A percentile compares a stretch with the other conserved stretches of the same genome.
Evolutionary conservation across 2,888 invertebrate species (phyloP).

Genomic region (Caenorhabditis afra): DNA sequence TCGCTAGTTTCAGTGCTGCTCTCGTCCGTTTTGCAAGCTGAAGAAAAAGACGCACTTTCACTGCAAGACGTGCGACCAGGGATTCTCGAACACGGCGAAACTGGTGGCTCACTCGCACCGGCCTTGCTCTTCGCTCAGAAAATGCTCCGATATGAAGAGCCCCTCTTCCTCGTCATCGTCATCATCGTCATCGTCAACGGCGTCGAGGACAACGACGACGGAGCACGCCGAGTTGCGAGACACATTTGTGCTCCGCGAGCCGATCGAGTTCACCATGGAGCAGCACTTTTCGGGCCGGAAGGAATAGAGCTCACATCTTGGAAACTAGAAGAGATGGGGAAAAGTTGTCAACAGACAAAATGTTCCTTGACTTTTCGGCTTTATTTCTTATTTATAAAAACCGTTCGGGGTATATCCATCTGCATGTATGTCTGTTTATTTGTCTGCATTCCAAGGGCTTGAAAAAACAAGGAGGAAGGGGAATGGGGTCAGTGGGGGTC

Average conservation of each 20-base stretch:
- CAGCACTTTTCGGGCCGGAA: conserved; percentile 35
- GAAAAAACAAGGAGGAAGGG: too few species aligned
- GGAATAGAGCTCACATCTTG: background rate
- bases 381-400: too few species aligned
- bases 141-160: background rate
- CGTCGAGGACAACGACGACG: background rate
- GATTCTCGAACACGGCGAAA: conserved; percentile 63
- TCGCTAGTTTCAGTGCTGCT: conserved; percentile 57
- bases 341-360: too few species aligned
- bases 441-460: too few species aligned
- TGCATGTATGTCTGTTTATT: too few species aligned
- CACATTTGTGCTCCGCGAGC: conserved; percentile 45
- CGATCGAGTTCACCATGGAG: conserved; percentile 49
- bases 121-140: background rate
- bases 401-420: too few species aligned
- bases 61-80: conserved; percentile 67
- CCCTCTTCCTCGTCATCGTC: background rate
- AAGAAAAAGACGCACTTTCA: conserved; percentile 71
- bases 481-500: too few species aligned
- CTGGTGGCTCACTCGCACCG: conserved; percentile 54
- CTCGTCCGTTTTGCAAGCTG: conserved; percentile 70
- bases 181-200: too few species aligned
- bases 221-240: conserved; percentile 8
- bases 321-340: too few species aligned
- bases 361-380: too few species aligned